Evolutionary conservation across 2,797 vertebrate genomes (phyloP), one percentile per base, ranked within the genome.

Genomic region (Nannoperca obscura): DNA sequence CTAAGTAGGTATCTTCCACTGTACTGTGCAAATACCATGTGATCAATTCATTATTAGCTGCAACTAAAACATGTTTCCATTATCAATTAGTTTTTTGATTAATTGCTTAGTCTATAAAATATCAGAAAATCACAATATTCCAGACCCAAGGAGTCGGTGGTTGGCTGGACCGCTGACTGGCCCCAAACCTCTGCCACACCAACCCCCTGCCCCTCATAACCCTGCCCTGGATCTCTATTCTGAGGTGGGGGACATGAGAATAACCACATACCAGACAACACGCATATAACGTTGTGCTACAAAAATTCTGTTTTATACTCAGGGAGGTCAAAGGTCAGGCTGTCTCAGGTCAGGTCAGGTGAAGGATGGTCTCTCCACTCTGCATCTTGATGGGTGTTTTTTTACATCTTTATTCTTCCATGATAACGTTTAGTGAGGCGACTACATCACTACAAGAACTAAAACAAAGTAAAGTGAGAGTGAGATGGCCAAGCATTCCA

Each of bases 241-340:
- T 66, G 63, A 85, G 80, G 65, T 84, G 74, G 73, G 38, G 36
- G 40, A 32, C 7, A 27, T 55, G 83, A 76, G 66, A 80, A 62
- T 76, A 78, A 50, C 54, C 70, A 55, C 86, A 83, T 64, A 82
- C 53, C 79, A 76, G 86, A 81, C 89, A 87, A 88, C 91, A 86
- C 85, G 88, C 89, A 77, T 58, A 49, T 49, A 61, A 77, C 65
- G 54, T 40, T 22, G 49, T 36, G 60, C 52, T 59, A 59, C 34
- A 19, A 58, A 75, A 81, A 79, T 15, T 76, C 79, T 76, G 53
- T 40, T 27, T 55, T 54, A 5, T 49, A 58, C 30, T 55, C 36
- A 1, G 15, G 0, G 42, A 68, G 76, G 83, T 90, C 86, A 92
- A 81, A 92, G 78, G 81, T 88, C 86, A 72, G n/a, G n/a, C 38